Conservation (phyloP, 2,113 vertebrate genomes). For the Pelvicachromis taeniatus region DNA sequence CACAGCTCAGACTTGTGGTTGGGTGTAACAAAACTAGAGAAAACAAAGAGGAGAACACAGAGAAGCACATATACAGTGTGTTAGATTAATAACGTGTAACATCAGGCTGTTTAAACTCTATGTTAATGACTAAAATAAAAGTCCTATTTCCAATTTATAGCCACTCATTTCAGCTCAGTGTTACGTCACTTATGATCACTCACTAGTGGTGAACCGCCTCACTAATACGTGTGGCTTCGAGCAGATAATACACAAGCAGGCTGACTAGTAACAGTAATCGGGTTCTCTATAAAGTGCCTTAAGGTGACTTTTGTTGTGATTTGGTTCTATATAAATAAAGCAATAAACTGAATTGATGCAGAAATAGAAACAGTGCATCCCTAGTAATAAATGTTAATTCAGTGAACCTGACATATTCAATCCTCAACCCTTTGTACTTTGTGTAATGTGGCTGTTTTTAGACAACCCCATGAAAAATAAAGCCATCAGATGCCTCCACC, state of each 20-base stretch:
- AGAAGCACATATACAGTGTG: background rate
- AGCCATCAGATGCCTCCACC: background rate
- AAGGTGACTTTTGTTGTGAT: background rate
- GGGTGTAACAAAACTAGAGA: conserved; percentile 88
- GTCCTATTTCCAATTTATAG: accelerated
- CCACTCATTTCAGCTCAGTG: background rate
- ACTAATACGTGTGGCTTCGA: background rate
- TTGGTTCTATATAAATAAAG: background rate
- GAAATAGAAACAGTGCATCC: background rate
- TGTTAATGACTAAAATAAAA: background rate
- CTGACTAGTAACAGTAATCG: background rate
- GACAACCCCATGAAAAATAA: accelerated
- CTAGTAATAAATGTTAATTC: background rate
- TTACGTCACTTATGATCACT: background rate
- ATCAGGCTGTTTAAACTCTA: background rate
- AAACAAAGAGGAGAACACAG: background rate
- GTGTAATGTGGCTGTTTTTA: accelerated
- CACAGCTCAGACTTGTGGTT: conserved; percentile 88
- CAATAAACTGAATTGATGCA: background rate
- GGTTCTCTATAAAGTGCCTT: background rate
- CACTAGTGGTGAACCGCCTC: background rate
- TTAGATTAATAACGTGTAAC: background rate
- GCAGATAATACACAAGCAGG: background rate
- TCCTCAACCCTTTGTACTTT: background rate
- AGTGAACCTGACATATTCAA: background rate